Conservation (phyloP, 2,888 invertebrate species). For the Timandra comae region DNA sequence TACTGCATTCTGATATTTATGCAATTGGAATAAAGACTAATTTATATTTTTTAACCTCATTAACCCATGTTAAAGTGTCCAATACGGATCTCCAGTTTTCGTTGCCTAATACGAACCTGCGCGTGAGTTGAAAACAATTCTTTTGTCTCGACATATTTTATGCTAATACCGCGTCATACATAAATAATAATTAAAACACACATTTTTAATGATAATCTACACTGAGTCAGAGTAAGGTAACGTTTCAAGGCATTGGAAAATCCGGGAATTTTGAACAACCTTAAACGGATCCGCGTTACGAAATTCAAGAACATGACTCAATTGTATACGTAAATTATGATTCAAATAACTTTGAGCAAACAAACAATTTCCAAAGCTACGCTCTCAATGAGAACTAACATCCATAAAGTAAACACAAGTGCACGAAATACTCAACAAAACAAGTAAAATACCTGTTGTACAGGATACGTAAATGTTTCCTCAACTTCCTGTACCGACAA, state of each 20-base stretch:
- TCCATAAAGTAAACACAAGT: slow-evolving; percentile 72
- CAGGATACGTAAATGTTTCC: slow-evolving; percentile 42
- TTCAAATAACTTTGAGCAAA: slow-evolving; percentile 8
- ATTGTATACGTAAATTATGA: too few species aligned
- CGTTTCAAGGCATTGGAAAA: slow-evolving; percentile 15
- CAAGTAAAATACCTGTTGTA: slow-evolving; percentile 46
- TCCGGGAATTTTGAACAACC: too few species aligned
- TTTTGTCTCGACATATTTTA: slow-evolving; percentile 48
- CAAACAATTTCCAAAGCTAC: slow-evolving; percentile 31
- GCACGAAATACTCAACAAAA: slow-evolving; percentile 43
- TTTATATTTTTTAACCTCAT: too few species aligned
- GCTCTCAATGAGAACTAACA: slow-evolving; percentile 43
- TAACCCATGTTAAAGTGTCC: slow-evolving; percentile 22
- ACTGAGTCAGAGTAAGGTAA: slow-evolving; percentile 29
- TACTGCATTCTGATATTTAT: too few species aligned
- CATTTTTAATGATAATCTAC: slow-evolving; percentile 44
- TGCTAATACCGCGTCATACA: slow-evolving; percentile 48
- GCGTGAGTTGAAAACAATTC: slow-evolving; percentile 57
- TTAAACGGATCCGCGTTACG: too few species aligned
- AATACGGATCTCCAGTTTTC: slow-evolving; percentile 48
- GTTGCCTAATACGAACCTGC: slow-evolving; percentile 55
- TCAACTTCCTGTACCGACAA: slow-evolving; percentile 68
- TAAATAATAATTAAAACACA: slow-evolving; percentile 33
- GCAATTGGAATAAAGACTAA: too few species aligned
- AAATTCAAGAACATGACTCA: too few species aligned